Base-by-base conservation (phyloP, 37 sponge, comb jelly and placozoan species). In the Eunapius fragilis region DNA sequence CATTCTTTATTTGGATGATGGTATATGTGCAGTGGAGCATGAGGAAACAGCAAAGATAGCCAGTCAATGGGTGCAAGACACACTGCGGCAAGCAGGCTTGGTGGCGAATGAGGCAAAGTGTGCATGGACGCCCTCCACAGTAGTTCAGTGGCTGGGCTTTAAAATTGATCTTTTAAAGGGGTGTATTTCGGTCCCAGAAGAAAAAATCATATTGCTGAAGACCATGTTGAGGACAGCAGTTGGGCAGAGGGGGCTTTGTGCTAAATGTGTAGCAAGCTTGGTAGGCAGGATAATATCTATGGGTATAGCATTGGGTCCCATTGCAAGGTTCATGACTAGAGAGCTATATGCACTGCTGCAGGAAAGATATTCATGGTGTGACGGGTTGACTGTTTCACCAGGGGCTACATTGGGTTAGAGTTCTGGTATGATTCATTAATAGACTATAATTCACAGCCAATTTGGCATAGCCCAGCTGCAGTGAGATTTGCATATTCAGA, bases 401-500 rank as follows among this genome's bases (percentile, higher is more conserved):
- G 41, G 41, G 41, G 41, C 6, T 41, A 41, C 6, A 41, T 41
- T 6, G 41, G 41, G 41, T n/a, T 84, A 30, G 75, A 84, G 32
- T 84, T 84, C 26, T 84, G 84, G 84, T 37, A 25, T 30, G 24
- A 35, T 28, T 41, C 14, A 9, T 28, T 86, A 27, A 72, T 6
- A 14, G 31, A 22, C 22, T 80, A 38, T 30, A 86, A 86, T 37
- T 67, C 75, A 10, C 75, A 81, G 35, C 37, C 73, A 22, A 73
- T 80, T 26, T 79, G 86, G 86, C 72, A 69, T 69, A 38, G 12
- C 9, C 72, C 86, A 27, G 31, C 41, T 23, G 80, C 86, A 24
- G 47, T 79, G 17, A 86, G 86, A 79, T 38, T 86, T 31, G 86
- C 70, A 5, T 86, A 78, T 69, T 80, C 82, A 30, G 81, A 87